A percentile compares a stretch with the other conserved stretches of the same genome.
Evolutionary conservation across 2,888 invertebrate species (phyloP).

Genomic region (Lithosia quadra): DNA sequence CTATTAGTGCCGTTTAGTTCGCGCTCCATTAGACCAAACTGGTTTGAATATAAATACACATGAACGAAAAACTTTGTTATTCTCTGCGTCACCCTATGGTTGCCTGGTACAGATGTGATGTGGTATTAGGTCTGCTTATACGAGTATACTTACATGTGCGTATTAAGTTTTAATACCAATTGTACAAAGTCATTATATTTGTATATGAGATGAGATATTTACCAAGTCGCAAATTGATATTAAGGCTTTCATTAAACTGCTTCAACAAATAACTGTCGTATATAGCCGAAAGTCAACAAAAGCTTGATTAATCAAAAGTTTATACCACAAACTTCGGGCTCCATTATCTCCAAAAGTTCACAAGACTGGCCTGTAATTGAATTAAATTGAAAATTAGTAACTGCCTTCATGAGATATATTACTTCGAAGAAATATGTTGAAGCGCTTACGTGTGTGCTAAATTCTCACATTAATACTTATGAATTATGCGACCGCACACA

Average conservation of each 20-base stretch:
- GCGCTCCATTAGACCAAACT: too few species aligned
- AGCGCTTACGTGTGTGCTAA: neutral
- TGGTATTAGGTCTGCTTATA: too few species aligned
- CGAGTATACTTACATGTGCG: too few species aligned
- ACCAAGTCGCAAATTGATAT: neutral
- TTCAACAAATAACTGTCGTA: slow-evolving; percentile 8
- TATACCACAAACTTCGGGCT: slow-evolving; percentile 11
- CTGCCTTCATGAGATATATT: neutral
- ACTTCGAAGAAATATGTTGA: neutral
- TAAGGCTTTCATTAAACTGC: neutral
- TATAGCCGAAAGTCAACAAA: slow-evolving; percentile 10
- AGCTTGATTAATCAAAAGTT: slow-evolving; percentile 21
- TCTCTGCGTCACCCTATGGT: too few species aligned
- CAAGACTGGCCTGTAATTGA: slow-evolving; percentile 11
- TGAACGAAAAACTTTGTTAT: too few species aligned
- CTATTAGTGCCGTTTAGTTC: too few species aligned
- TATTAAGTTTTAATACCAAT: neutral
- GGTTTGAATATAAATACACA: too few species aligned
- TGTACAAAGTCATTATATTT: neutral
- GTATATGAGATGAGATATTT: too few species aligned
- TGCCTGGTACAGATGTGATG: too few species aligned
- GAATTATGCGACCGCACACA: neutral
- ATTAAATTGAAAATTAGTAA: slow-evolving; percentile 16
- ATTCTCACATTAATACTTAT: too few species aligned
- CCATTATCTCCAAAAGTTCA: slow-evolving; percentile 17